These are phyloP conservation scores for Leucophenga maculata DNA, from an alignment of 2,888 invertebrate genomes.

Conservation along the genomic window DNA sequence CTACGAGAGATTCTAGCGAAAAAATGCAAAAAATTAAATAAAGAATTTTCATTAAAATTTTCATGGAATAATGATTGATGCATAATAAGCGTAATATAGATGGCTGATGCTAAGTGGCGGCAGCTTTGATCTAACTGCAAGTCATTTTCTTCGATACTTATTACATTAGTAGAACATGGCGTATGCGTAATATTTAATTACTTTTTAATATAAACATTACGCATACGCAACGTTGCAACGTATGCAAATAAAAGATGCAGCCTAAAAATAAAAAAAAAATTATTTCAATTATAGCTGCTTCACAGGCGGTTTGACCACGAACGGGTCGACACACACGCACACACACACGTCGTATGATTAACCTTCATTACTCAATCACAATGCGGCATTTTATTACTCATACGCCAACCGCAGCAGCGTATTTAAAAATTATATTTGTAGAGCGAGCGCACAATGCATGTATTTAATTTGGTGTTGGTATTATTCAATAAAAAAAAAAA, in stretches of 20 bases:
- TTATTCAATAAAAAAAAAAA: too few species aligned
- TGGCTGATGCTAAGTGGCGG: background rate
- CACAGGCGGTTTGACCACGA: background rate
- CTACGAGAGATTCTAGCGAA: background rate
- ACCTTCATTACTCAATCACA: constrained; percentile 48
- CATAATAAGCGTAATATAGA: background rate
- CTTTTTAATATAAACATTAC: background rate
- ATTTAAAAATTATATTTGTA: too few species aligned
- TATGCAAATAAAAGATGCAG: background rate
- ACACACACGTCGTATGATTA: constrained; percentile 52
- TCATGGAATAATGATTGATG: constrained; percentile 21
- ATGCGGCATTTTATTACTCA: constrained; percentile 13
- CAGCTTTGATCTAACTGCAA: constrained; percentile 5
- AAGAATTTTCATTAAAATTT: constrained; percentile 11
- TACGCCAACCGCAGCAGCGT: background rate
- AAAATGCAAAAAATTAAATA: background rate
- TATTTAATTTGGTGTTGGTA: too few species aligned
- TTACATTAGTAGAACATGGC: constrained; percentile 42
- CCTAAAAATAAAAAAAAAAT: background rate
- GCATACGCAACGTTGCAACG: background rate
- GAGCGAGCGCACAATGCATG: too few species aligned
- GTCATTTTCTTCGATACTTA: background rate
- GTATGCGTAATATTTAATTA: constrained; percentile 52
- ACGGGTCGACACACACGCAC: background rate
- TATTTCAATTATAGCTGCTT: background rate